Evolutionary conservation across 2,797 vertebrate species (phyloP).

Genomic region (Lepus townsendii): DNA sequence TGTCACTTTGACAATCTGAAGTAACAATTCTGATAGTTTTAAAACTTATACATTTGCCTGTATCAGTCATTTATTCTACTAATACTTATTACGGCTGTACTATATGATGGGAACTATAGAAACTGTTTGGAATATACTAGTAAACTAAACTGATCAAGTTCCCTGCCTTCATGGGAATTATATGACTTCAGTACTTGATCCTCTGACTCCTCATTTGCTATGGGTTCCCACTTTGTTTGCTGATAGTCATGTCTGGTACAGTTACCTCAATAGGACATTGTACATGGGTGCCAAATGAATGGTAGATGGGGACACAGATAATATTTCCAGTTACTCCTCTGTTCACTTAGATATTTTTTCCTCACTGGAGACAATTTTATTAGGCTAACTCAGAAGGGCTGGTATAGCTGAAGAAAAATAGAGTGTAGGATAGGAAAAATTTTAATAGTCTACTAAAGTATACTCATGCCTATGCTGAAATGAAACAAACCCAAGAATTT

Average conservation of each 20-base stretch:
- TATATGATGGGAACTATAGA: not conserved
- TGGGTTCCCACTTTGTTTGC: not conserved
- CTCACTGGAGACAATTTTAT: not conserved
- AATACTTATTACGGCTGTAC: not conserved
- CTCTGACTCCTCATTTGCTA: not conserved
- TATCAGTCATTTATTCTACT: not conserved
- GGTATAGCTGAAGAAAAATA: not conserved
- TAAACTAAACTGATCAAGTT: not conserved
- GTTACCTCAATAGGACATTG: not conserved
- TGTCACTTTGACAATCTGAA: not conserved
- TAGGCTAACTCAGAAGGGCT: not conserved
- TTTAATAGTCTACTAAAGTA: not conserved
- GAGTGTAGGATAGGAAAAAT: not conserved
- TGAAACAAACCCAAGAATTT: not conserved
- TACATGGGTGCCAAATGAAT: not conserved
- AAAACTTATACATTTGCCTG: not conserved
- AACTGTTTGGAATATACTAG: not conserved
- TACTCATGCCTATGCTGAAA: not conserved
- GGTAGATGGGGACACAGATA: not conserved
- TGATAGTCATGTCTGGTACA: not conserved
- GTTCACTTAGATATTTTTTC: not conserved
- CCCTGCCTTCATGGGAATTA: not conserved
- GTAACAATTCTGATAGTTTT: not conserved
- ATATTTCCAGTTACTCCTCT: not conserved
- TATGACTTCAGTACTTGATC: not conserved